These are phyloP conservation scores for Bradypus variegatus DNA, from an alignment of 2,797 vertebrate genomes.

Conservation along the genomic window DNA sequence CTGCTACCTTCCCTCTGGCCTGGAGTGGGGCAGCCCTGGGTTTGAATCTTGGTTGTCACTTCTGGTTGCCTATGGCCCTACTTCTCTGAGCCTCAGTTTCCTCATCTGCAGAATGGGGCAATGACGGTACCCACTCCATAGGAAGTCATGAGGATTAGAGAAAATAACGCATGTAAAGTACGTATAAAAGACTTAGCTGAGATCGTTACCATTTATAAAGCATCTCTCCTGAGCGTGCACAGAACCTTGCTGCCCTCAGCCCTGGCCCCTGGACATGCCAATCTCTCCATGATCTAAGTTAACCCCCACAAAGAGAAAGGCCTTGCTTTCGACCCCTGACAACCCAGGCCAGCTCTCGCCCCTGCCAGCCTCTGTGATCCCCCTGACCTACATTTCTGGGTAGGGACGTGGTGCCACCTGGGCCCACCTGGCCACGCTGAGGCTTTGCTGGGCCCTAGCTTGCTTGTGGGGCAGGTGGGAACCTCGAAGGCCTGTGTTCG, in stretches of 20 bases:
- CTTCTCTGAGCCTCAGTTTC: not conserved
- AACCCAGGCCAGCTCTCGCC: not conserved
- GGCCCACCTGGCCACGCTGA: not conserved
- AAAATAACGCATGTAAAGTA: rapidly evolving
- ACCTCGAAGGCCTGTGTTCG: not conserved
- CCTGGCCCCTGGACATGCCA: not conserved
- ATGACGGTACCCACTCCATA: rapidly evolving
- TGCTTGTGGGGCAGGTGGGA: not conserved
- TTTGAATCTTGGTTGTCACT: not conserved
- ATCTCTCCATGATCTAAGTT: not conserved
- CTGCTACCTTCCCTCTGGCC: not conserved
- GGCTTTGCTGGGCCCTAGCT: rapidly evolving
- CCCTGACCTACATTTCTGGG: not conserved
- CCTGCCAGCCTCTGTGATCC: not conserved
- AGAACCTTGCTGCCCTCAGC: not conserved
- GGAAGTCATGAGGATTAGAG: not conserved
- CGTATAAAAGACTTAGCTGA: rapidly evolving
- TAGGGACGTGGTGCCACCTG: not conserved
- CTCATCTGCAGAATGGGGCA: not conserved
- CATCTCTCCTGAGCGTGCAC: not conserved
- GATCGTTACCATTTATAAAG: not conserved
- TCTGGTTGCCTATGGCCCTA: not conserved
- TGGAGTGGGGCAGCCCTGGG: not conserved
- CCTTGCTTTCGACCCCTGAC: not conserved
- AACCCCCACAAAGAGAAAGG: not conserved